These are phyloP conservation scores for Drepanosiphum platanoidis DNA, from an alignment of 2,888 invertebrate species.

Conservation along the genomic window DNA sequence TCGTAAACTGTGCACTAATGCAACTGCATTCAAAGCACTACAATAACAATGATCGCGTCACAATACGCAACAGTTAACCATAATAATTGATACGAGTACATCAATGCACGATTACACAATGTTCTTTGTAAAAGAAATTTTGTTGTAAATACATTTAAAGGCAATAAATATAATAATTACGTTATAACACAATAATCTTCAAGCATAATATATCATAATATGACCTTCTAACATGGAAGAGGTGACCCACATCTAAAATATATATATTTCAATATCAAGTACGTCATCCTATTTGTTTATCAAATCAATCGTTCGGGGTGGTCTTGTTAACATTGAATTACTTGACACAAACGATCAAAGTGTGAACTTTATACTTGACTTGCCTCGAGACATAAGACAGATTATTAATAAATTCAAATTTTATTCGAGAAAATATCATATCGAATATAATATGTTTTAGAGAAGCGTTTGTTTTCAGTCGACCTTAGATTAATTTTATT, in stretches of 20 bases:
- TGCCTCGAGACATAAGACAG: conserved; percentile 9
- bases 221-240: conserved; percentile 6
- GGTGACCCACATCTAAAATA: conserved; percentile 3
- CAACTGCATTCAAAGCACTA: no score
- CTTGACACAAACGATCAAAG: background rate
- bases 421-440: no score
- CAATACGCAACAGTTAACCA: no score
- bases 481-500: no score
- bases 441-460: no score
- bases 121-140: background rate
- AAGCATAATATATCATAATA: background rate
- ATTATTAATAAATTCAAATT: no score
- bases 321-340: conserved; percentile 29
- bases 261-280: conserved; percentile 29
- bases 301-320: conserved; percentile 4
- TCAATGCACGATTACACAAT: background rate
- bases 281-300: conserved; percentile 19
- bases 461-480: no score
- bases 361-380: background rate
- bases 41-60: no score
- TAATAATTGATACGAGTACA: background rate
- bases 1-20: no score
- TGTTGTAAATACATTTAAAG: background rate
- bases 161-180: background rate
- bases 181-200: background rate